Evolutionary conservation across 2,888 invertebrate species (phyloP).

Genomic region (Xestia ashworthii): DNA sequence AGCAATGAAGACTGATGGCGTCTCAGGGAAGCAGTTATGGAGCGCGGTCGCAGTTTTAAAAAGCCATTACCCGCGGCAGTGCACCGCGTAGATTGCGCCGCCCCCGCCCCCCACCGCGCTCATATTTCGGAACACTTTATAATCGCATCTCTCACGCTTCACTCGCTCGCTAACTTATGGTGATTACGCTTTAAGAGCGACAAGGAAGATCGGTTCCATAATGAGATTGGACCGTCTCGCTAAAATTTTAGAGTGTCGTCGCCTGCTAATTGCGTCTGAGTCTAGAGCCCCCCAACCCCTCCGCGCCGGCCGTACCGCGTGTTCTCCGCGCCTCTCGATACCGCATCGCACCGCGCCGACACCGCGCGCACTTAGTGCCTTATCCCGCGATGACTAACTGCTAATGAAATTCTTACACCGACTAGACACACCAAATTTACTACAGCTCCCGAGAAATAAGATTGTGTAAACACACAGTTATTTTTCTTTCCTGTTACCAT

Average conservation of each 20-base stretch:
- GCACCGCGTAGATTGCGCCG: conserved; percentile 87
- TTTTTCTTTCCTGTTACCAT: conserved; percentile 68
- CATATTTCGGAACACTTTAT: conserved; percentile 91
- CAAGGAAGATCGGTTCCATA: conserved; percentile 89
- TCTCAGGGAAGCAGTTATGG: conserved; percentile 89
- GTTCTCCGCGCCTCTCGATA: conserved; percentile 25
- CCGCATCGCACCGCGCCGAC: conserved; percentile 55
- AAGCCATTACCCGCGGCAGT: conserved; percentile 89
- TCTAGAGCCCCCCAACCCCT: conserved; percentile 71
- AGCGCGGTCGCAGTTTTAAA: conserved; percentile 91
- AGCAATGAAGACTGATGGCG: conserved; percentile 91
- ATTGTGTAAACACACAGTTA: conserved; percentile 67
- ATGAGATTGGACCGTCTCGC: conserved; percentile 90
- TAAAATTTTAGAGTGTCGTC: conserved; percentile 90
- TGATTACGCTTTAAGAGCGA: conserved; percentile 90
- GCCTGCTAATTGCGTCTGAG: conserved; percentile 88
- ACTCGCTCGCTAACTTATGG: conserved; percentile 90
- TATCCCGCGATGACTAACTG: conserved; percentile 77
- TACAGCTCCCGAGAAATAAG: conserved; percentile 61
- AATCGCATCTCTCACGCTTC: conserved; percentile 90
- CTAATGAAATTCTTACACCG: conserved; percentile 79
- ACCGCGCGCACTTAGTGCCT: conserved; percentile 70
- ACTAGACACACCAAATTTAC: conserved; percentile 72
- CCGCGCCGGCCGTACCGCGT: conserved; percentile 15
- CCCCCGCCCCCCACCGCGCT: conserved; percentile 77